Evolutionary conservation across 37 sponge, comb jelly and placozoan genomes (phyloP).

Genomic region (Oopsacas minuta): DNA sequence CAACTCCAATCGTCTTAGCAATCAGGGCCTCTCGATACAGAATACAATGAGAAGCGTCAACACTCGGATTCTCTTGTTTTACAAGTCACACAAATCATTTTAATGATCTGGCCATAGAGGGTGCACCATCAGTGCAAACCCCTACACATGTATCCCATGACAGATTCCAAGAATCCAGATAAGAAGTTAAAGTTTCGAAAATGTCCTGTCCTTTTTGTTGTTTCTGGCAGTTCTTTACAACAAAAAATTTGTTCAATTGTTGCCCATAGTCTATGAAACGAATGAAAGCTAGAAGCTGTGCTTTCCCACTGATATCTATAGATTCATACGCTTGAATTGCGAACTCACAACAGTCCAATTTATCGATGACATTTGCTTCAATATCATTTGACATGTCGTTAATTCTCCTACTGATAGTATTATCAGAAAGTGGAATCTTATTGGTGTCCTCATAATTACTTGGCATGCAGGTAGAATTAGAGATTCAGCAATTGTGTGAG

Average conservation of each 20-base stretch:
- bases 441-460: neutral
- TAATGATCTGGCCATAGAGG: neutral
- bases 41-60: neutral
- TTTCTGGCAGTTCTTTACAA: constrained; percentile 14
- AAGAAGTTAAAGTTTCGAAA: constrained; percentile 6
- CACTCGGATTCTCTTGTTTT: constrained; percentile 11
- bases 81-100: neutral
- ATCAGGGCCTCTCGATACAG: neutral
- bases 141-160: constrained; percentile 8
- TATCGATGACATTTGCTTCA: neutral
- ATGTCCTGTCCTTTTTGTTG: constrained; percentile 8
- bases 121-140: constrained; percentile 10
- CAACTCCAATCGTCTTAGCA: constrained; percentile 8
- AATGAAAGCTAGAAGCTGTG: neutral
- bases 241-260: constrained; percentile 5
- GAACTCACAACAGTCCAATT: neutral
- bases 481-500: constrained; percentile 8
- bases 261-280: neutral
- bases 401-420: neutral
- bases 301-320: neutral
- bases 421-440: constrained; percentile 7
- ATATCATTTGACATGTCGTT: neutral
- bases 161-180: neutral
- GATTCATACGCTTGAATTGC: neutral
- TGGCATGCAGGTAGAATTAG: neutral